Conservation (phyloP, 1,140 invertebrate genomes). For the Drosophila sulfurigaster region DNA sequence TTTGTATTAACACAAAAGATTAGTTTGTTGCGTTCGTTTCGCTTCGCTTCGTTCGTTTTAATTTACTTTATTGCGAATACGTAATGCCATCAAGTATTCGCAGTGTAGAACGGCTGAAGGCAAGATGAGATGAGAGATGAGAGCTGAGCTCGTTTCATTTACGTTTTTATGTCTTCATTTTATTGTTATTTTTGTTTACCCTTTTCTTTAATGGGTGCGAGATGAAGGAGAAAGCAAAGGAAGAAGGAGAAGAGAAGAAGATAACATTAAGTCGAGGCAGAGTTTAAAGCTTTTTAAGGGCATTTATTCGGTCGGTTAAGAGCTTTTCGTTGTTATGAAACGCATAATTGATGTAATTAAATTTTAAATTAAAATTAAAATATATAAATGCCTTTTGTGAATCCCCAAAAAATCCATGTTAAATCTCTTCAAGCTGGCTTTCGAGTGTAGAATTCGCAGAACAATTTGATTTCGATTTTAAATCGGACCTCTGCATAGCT, state of each 20-base stretch:
- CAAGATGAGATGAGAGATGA: neutral
- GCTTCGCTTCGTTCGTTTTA: neutral
- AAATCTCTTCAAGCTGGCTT: constrained; percentile 42
- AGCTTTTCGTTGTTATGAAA: constrained; percentile 41
- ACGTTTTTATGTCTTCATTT: constrained; percentile 45
- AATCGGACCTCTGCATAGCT: constrained; percentile 23
- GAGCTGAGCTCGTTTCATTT: constrained; percentile 30
- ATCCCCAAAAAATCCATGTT: constrained; percentile 7
- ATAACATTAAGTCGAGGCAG: constrained; percentile 11
- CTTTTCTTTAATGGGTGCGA: constrained; percentile 23
- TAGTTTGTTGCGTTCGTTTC: neutral
- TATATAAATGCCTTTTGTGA: neutral
- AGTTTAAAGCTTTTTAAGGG: constrained; percentile 14
- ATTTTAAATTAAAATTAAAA: constrained; percentile 27
- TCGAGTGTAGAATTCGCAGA: neutral
- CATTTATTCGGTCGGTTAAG: constrained; percentile 13
- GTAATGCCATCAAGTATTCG: constrained; percentile 26
- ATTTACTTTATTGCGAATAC: constrained; percentile 23
- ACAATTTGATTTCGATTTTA: constrained; percentile 17
- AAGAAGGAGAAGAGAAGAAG: neutral
- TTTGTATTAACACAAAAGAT: neutral
- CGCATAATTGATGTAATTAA: constrained; percentile 58
- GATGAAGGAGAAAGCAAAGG: neutral
- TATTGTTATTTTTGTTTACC: constrained; percentile 38
- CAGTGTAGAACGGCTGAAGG: neutral